phyloP scores from a whole-genome alignment of 1,140 invertebrate species.

The Eupristina koningsbergeri region DNA sequence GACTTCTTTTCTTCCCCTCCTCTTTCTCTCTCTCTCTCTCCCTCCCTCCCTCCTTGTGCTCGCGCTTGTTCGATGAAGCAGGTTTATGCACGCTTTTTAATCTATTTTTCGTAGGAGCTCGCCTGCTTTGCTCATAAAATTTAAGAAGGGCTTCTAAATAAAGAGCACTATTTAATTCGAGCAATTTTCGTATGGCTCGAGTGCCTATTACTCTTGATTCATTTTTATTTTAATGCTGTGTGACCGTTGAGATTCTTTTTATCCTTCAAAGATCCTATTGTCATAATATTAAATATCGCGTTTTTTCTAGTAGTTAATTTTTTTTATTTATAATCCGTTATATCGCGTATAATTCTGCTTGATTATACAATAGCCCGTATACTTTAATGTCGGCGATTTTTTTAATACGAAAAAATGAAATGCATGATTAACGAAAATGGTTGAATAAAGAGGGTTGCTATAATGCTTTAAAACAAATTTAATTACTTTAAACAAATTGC shows the following conservation, averaged over 20 bases:
- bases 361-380: not conserved
- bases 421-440: not conserved
- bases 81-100: conserved; percentile 13
- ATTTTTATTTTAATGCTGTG: conserved; percentile 8
- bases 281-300: not conserved
- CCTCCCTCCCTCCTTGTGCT: not conserved
- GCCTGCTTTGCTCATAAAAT: conserved; percentile 46
- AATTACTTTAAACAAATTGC: no score
- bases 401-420: not conserved
- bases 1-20: not conserved
- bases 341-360: not conserved
- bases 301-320: not conserved
- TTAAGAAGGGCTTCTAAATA: conserved; percentile 36
- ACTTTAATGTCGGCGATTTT: not conserved
- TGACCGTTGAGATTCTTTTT: not conserved
- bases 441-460: not conserved
- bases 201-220: not conserved
- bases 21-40: not conserved
- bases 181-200: conserved; percentile 7
- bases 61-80: not conserved
- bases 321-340: not conserved
- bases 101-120: conserved; percentile 19
- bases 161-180: conserved; percentile 44
- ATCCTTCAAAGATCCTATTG: not conserved
- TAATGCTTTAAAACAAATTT: not conserved